A percentile compares a stretch with the other conserved stretches of the same genome.
Conservation (phyloP, 2,113 vertebrate species). For the Nycticorax nycticorax region DNA sequence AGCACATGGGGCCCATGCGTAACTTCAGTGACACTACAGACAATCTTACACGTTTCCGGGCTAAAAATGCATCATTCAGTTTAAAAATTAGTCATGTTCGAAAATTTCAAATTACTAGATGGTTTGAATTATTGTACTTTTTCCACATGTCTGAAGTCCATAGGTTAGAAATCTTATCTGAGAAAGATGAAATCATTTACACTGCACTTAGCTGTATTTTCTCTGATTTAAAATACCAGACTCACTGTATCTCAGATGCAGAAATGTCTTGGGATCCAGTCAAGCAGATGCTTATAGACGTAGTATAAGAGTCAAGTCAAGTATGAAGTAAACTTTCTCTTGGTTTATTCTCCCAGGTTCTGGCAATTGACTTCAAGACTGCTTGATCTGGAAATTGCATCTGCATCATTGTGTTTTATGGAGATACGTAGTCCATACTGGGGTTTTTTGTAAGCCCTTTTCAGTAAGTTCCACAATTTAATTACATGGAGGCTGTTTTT, state of each 20-base stretch:
- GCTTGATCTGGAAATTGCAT: neutral
- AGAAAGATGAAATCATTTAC: neutral
- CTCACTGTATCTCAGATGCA: rapidly evolving
- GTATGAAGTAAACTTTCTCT: neutral
- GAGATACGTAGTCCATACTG: too few species aligned
- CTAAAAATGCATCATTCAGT: rapidly evolving
- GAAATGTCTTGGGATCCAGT: neutral
- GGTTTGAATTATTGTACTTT: neutral
- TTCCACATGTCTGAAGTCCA: neutral
- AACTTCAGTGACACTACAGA: neutral
- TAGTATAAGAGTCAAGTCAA: neutral
- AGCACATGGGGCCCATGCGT: neutral
- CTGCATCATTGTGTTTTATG: neutral
- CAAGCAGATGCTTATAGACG: neutral
- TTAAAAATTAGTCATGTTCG: neutral
- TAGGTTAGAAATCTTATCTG: neutral
- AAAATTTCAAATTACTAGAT: neutral
- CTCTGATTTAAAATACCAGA: neutral
- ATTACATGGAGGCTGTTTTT: neutral
- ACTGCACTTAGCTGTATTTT: neutral
- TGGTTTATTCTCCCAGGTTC: neutral
- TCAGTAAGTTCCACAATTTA: neutral
- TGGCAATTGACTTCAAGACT: neutral
- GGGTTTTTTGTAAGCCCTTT: neutral
- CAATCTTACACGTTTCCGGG: neutral